phyloP scores from a whole-genome alignment of 2,888 invertebrate species.

The Ectobius pallidus region DNA sequence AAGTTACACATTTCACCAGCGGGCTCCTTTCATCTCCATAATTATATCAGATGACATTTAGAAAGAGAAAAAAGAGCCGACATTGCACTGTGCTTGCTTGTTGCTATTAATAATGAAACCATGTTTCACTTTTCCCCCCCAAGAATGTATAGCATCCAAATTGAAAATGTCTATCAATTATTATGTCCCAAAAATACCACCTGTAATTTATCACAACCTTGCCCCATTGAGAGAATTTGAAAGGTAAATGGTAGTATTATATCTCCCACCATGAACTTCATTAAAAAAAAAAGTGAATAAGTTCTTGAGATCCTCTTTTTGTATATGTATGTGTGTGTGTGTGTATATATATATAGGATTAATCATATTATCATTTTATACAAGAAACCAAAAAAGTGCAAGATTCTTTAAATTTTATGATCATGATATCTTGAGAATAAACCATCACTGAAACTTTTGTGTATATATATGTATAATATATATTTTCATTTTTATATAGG shows the following conservation, averaged over 20 bases:
- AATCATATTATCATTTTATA: neutral
- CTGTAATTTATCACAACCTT: constrained; percentile 15
- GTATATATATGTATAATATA: neutral
- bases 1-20: constrained; percentile 19
- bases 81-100: no score
- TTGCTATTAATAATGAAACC: no score
- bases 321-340: neutral
- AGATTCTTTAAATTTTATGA: constrained; percentile 13
- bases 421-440: constrained; percentile 6
- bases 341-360: neutral
- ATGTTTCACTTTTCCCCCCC: neutral
- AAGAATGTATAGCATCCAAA: neutral
- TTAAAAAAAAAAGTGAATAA: constrained; percentile 27
- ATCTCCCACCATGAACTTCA: neutral
- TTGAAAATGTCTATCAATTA: neutral
- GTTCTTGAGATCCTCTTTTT: constrained; percentile 9
- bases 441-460: constrained; percentile 1
- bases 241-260: neutral
- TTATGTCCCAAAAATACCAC: constrained; percentile 18
- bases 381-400: constrained; percentile 4
- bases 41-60: no score
- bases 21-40: no score
- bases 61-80: no score
- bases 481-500: constrained; percentile 1
- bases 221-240: constrained; percentile 8